Percentiles rank a stretch among this genome's conserved stretches.
phyloP scores from a whole-genome alignment of 2,113 vertebrate species.

The Phainopepla nitens region DNA sequence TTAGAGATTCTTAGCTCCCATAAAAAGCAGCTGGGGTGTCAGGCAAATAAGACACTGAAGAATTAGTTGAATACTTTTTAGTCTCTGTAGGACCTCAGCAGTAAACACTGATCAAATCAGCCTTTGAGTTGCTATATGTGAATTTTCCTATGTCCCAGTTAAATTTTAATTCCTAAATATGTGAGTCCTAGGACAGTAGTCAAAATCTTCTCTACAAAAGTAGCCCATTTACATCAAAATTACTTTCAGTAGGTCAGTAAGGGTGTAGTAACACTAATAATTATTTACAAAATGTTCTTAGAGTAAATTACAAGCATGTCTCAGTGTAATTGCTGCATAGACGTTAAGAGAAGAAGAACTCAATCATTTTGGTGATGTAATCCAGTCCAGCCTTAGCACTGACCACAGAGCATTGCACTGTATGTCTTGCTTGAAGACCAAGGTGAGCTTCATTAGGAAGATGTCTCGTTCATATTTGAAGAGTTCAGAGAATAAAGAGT shows the following conservation, averaged over 20 bases:
- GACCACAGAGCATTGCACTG: neutral
- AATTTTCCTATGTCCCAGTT: neutral
- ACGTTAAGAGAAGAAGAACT: neutral
- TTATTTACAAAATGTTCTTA: conserved; percentile 12
- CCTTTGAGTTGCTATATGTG: neutral
- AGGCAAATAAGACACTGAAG: neutral
- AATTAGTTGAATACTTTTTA: conserved; percentile 1
- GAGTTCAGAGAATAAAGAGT: conserved; percentile 22
- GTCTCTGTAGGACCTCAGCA: neutral
- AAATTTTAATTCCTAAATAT: neutral
- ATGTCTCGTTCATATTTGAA: neutral
- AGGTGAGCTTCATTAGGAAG: neutral
- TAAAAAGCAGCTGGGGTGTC: conserved; percentile 13
- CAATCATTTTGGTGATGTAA: neutral
- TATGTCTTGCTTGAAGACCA: neutral
- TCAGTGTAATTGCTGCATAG: neutral
- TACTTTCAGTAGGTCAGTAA: neutral
- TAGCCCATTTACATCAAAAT: conserved; percentile 18
- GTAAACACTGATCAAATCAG: neutral
- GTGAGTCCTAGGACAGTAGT: neutral
- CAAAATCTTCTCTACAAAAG: neutral
- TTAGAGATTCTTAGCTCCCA: neutral
- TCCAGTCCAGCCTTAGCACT: neutral
- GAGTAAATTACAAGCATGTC: neutral
- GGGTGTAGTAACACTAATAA: neutral